These are phyloP conservation scores for Xanthostigma xanthostigma DNA, from an alignment of 2,888 invertebrate genomes.

Conservation along the genomic window DNA sequence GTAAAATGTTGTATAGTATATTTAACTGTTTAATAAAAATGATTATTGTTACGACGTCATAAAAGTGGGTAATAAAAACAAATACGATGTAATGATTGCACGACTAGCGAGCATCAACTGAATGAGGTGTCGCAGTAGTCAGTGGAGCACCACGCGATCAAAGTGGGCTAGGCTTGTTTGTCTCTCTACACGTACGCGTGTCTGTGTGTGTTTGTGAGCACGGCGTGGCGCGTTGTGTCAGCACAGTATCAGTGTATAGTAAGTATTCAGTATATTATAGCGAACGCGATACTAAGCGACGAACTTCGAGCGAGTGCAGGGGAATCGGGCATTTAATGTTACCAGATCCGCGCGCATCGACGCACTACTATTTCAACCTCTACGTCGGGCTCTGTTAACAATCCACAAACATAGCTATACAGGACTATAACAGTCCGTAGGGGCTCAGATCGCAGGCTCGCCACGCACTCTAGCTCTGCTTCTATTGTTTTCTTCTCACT, in stretches of 20 bases:
- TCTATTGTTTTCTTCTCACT: constrained; percentile 8
- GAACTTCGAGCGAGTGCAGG: neutral
- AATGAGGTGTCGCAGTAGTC: neutral
- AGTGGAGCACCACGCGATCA: neutral
- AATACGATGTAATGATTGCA: neutral
- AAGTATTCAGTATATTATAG: too few relatives aligned
- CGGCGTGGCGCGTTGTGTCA: too few relatives aligned
- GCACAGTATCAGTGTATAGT: too few relatives aligned
- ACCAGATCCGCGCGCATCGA: neutral
- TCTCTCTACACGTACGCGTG: too few relatives aligned
- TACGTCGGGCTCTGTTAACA: too few relatives aligned
- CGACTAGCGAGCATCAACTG: neutral
- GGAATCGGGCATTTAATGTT: too few relatives aligned
- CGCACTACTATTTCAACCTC: neutral
- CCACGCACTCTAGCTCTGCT: constrained; percentile 13
- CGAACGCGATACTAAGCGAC: too few relatives aligned
- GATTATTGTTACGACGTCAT: constrained; percentile 27
- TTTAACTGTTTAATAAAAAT: constrained; percentile 3
- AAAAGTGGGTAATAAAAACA: constrained; percentile 8
- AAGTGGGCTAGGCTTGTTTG: neutral
- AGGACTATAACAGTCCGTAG: too few relatives aligned
- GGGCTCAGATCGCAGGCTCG: constrained; percentile 8
- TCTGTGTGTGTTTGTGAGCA: too few relatives aligned
- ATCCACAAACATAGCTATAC: too few relatives aligned
- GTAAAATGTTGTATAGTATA: neutral